Conservation (phyloP, 2,888 invertebrate genomes). For the Venusia cambrica region DNA sequence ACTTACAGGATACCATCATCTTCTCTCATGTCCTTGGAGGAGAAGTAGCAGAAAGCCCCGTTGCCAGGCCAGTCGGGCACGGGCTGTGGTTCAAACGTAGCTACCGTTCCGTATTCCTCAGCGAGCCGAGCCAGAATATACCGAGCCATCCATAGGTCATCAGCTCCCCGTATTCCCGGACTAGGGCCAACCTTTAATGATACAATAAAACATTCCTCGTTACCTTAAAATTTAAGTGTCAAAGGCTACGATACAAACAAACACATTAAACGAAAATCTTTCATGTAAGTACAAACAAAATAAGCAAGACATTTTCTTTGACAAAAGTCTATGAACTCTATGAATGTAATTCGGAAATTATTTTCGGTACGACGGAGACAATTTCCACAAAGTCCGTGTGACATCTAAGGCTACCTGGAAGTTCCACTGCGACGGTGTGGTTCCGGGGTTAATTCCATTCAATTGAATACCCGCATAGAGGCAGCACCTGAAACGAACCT, state of each 20-base stretch:
- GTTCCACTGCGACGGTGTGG: conserved; percentile 90
- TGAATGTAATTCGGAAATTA: no score
- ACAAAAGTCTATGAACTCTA: no score
- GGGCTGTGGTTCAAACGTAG: conserved; percentile 86
- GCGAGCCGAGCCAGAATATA: conserved; percentile 91
- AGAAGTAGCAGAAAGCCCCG: conserved; percentile 94
- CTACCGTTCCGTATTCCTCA: conserved; percentile 91
- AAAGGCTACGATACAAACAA: no score
- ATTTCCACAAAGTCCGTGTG: no score
- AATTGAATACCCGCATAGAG: conserved; percentile 89
- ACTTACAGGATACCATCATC: conserved; percentile 87
- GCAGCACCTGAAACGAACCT: conserved; percentile 83
- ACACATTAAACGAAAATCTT: no score
- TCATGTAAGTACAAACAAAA: no score
- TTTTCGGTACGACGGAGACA: no score
- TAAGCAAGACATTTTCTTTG: no score
- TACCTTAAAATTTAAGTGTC: no score
- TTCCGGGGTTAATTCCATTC: conserved; percentile 90
- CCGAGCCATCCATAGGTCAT: conserved; percentile 94
- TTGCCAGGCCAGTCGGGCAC: conserved; percentile 94
- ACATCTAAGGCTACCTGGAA: conserved; percentile 69
- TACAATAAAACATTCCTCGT: no score
- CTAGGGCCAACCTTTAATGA: conserved; percentile 94
- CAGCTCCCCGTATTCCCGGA: conserved; percentile 89
- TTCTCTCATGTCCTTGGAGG: conserved; percentile 91